Evolutionary conservation across 2,888 invertebrate species (phyloP), one percentile per base, ranked within the genome.

Genomic region (Zaprionus bogoriensis): DNA sequence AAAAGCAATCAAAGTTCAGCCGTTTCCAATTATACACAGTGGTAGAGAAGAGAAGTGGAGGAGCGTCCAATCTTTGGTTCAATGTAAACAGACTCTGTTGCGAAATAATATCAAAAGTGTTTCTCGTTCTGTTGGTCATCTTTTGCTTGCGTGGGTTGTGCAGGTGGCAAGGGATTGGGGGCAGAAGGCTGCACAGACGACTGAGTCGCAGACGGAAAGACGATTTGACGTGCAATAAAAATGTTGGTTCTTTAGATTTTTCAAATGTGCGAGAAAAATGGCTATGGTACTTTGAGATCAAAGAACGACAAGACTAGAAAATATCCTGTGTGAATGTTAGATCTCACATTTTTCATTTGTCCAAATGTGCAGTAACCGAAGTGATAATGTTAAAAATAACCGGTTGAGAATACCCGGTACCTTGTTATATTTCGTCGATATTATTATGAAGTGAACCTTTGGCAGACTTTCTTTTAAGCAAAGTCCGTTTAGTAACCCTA

Each of bases 191-290:
- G 45, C 53, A 68, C 51, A 71, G 69, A 38, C 63, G 65, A 62
- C 64, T 71, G 73, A 58, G 69, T 45, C 58, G 67, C 64, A 75
- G 64, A 64, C 63, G 50, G 23, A 50, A 36, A 62, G 68, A 61
- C 72, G 65, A 74, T 65, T 72, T 74, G 81, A 83, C 65, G 77
- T 67, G 81, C 87, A 83, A 81, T 81, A 81, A 83, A 81, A 81
- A 64, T 67, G 67, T 68, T 64, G 59, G 73, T 58, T 65, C 79
- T 71, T 65, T 65, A 39, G 60, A 61, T 74, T 64, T 59, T 63
- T 5, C 51, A 19, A 69, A 74, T 47, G 42, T 74, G 27, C 27
- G 12, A 32, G 32, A 28, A 20, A 28, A 65, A 17, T 45, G 32
- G 25, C 32, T 41, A 22, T 25, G 39, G 32, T 7, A 23, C 9